Evolutionary conservation across 2,888 invertebrate genomes (phyloP).

Genomic region (Palloptera scutellata): DNA sequence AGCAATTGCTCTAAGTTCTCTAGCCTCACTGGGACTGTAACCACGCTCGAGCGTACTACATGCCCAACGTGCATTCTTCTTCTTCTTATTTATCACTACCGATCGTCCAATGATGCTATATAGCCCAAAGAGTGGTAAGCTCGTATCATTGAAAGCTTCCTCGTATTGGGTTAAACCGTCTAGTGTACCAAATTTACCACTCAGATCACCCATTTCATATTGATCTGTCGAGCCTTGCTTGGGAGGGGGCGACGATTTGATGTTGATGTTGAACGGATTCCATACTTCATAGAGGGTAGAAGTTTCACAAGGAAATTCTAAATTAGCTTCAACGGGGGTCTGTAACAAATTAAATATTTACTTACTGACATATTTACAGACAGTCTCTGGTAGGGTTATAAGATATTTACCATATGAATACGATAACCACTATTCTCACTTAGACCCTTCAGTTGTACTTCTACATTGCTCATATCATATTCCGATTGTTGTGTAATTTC

Average conservation of each 20-base stretch:
- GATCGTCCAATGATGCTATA: conserved; percentile 87
- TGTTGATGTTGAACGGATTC: conserved; percentile 81
- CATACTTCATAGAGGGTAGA: conserved; percentile 84
- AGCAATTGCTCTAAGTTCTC: conserved; percentile 85
- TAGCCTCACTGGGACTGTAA: conserved; percentile 85
- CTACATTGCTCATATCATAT: conserved; percentile 82
- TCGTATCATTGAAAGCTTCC: conserved; percentile 78
- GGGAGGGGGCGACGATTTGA: conserved; percentile 69
- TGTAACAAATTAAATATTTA: conserved; percentile 57
- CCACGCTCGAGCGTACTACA: conserved; percentile 87
- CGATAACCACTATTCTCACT: conserved; percentile 77
- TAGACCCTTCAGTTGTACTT: conserved; percentile 79
- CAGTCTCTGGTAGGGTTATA: neutral
- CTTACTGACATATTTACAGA: neutral
- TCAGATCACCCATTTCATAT: conserved; percentile 86
- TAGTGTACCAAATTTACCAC: conserved; percentile 84
- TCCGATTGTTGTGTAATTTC: conserved; percentile 87
- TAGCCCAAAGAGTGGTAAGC: conserved; percentile 81
- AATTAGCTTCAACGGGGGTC: conserved; percentile 82
- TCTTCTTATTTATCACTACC: conserved; percentile 80
- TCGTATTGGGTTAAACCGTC: conserved; percentile 70
- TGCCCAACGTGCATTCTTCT: conserved; percentile 75
- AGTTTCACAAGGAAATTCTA: conserved; percentile 88
- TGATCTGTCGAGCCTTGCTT: conserved; percentile 80
- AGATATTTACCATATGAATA: conserved; percentile 76